Base-by-base conservation (phyloP, 2,113 vertebrate species). In the Pica pica region DNA sequence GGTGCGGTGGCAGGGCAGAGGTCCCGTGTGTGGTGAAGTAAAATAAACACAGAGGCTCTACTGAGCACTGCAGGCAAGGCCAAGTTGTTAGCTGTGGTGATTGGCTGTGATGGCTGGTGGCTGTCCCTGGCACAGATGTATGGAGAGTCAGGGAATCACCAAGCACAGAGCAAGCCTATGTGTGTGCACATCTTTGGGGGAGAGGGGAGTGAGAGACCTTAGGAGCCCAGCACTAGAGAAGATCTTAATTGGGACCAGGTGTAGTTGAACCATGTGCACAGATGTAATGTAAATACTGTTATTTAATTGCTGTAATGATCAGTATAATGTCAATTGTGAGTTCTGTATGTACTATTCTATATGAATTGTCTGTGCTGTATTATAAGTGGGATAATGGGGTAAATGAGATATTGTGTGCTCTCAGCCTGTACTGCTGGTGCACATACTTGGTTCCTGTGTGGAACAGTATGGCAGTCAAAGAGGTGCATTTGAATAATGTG, bases 241-340 rank as follows among this genome's bases (percentile, higher is more conserved):
- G 20, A 41, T 74, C 59, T 95, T 97, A 96, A 89, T 15, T 96
- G 91, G 70, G 56, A 65, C 64, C 75, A 87, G 89, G 71, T 97
- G 82, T 87, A 56, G 60, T 31, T 91, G 35, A 95, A 89, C 63
- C 30, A 11, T 37, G 61, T 41, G 28, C 55, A 74, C 77, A 96
- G 79, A 88, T 97, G 84, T 87, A 71, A 71, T 42, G 60, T 88
- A 89, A 91, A 74, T 69, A 21, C 64, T 57, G 35, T 83, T 94
- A 79, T 53, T 97, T 97, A 96, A 97, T 95, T 97, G 94, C 93
- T 97, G 86, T 87, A 94, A 95, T 96, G 87, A 96, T 97, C 87
- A 80, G 65, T 4, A 33, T 86, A 78, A 93, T 93, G 93, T 92
- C 96, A 97, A 86, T 96, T 95, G 83, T 95, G 80, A 69, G 53